Conservation (phyloP, 2,113 vertebrate species). For the Prunella fulvescens region DNA sequence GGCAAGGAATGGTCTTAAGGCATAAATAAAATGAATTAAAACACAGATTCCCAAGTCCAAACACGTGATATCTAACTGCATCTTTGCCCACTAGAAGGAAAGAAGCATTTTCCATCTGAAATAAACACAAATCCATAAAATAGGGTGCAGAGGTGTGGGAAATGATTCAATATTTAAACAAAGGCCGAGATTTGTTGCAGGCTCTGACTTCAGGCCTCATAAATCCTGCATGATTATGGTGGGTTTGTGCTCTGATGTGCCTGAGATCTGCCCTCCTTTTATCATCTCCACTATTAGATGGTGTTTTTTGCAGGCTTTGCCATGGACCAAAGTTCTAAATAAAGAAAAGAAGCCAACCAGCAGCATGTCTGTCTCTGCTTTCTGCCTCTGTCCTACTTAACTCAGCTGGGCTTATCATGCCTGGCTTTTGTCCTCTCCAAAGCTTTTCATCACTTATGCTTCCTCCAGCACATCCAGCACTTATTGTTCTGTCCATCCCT, state of each 20-base stretch:
- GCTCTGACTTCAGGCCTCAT: background rate
- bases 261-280: background rate
- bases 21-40: background rate
- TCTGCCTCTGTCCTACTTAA: background rate
- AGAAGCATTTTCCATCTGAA: background rate
- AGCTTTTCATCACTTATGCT: background rate
- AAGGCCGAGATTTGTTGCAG: background rate
- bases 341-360: background rate
- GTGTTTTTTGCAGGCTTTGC: background rate
- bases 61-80: background rate
- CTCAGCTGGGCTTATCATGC: background rate
- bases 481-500: background rate
- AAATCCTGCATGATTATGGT: background rate
- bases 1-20: background rate
- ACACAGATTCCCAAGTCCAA: background rate
- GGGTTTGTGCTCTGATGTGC: background rate
- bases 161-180: background rate
- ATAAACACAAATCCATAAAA: background rate
- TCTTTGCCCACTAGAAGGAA: background rate
- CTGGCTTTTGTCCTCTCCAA: background rate
- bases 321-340: background rate
- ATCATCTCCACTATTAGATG: background rate
- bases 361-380: background rate
- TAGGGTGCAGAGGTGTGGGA: background rate
- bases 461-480: background rate